Percentiles rank a stretch among this genome's conserved stretches.
phyloP scores from a whole-genome alignment of 2,888 invertebrate genomes.

The Germaria angustata region DNA sequence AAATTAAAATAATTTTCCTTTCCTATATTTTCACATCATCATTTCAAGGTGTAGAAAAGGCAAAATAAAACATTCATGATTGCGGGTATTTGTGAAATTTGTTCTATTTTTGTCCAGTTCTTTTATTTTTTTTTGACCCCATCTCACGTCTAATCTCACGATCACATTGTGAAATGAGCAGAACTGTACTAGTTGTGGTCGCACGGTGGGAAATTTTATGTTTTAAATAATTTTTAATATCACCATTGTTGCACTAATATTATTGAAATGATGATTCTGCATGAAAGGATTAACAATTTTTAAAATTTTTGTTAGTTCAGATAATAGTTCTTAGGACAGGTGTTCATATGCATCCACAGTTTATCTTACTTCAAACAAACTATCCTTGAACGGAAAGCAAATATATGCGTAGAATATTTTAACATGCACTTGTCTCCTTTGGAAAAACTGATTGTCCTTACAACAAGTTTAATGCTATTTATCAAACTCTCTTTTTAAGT shows the following conservation, averaged over 20 bases:
- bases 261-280: too few relatives aligned
- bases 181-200: too few relatives aligned
- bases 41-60: not conserved
- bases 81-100: not conserved
- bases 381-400: not conserved
- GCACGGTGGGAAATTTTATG: not conserved
- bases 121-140: not conserved
- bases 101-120: not conserved
- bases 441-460: not conserved
- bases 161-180: not conserved
- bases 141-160: not conserved
- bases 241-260: too few relatives aligned
- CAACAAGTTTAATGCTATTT: conserved; percentile 15
- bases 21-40: conserved; percentile 19
- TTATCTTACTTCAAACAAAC: not conserved
- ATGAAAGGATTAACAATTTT: too few relatives aligned
- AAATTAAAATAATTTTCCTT: conserved; percentile 26
- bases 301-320: too few relatives aligned
- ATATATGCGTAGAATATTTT: not conserved
- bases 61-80: conserved; percentile 3
- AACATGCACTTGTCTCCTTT: not conserved
- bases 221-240: too few relatives aligned
- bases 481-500: not conserved
- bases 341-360: not conserved
- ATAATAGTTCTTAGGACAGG: too few relatives aligned